Evolutionary conservation across 2,888 invertebrate genomes (phyloP).

Genomic region (Lasioglossum calceatum): DNA sequence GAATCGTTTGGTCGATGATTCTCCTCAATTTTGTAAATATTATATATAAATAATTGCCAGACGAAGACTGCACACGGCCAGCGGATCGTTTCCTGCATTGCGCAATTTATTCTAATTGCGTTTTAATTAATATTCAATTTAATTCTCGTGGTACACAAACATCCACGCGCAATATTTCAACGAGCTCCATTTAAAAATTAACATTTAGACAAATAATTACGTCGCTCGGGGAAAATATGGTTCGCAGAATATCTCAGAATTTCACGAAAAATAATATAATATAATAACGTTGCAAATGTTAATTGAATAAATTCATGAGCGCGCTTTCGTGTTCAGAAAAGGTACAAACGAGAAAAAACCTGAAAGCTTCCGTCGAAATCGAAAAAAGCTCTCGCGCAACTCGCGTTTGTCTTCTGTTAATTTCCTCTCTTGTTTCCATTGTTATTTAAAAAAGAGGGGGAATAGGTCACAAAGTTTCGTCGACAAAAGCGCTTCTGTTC

Average conservation of each 20-base stretch:
- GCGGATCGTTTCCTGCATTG: too few relatives aligned
- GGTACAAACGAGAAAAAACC: background rate
- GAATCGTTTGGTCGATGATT: background rate
- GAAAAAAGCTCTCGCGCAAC: constrained; percentile 3
- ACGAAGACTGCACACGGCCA: too few relatives aligned
- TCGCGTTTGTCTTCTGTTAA: constrained; percentile 8
- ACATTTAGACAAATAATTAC: background rate
- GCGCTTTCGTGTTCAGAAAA: background rate
- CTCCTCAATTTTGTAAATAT: background rate
- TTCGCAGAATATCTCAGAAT: background rate
- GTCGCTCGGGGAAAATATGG: background rate
- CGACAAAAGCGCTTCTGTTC: background rate
- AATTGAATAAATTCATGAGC: background rate
- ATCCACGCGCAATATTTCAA: background rate
- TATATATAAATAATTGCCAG: background rate
- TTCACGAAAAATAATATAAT: background rate
- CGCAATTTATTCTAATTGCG: too few relatives aligned
- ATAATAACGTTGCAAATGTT: background rate
- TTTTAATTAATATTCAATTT: too few relatives aligned
- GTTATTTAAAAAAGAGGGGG: background rate
- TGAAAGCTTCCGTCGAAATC: background rate
- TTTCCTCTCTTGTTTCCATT: background rate
- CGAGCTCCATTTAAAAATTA: background rate
- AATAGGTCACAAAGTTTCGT: background rate
- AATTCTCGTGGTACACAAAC: too few relatives aligned